Evolutionary conservation across 1,140 invertebrate species (phyloP).

Genomic region (Orius laevigatus): DNA sequence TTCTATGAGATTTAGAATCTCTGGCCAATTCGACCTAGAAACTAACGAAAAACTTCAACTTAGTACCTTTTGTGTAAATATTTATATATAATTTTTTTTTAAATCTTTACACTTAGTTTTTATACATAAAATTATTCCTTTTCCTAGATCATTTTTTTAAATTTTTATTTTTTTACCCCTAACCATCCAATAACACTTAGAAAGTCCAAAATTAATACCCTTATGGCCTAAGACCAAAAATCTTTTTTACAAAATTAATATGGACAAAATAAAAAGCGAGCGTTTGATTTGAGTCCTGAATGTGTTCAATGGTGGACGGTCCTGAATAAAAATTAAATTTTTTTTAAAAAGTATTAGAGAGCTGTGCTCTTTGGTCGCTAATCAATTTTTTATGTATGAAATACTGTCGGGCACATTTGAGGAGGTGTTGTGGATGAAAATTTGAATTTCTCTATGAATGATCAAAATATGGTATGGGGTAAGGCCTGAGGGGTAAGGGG

Average conservation of each 20-base stretch:
- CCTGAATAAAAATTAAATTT: background rate
- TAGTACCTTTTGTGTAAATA: conserved; percentile 6
- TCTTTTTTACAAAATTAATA: conserved; percentile 2
- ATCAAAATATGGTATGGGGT: no score
- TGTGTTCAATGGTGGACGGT: no score
- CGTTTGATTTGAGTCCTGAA: background rate
- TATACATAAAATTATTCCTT: conserved; percentile 7
- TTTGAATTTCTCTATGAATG: no score
- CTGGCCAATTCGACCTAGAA: conserved; percentile 2
- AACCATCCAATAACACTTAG: conserved; percentile 10
- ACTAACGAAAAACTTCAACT: conserved; percentile 6
- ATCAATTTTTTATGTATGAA: no score
- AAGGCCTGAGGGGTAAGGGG: no score
- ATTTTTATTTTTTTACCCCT: conserved; percentile 4
- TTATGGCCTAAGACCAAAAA: conserved; percentile 6
- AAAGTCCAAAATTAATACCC: conserved; percentile 8
- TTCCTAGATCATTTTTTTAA: conserved; percentile 2
- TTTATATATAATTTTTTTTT: conserved; percentile 7
- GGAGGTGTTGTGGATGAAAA: no score
- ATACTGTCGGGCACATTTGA: no score
- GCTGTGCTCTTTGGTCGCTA: no score
- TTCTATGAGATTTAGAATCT: conserved; percentile 12
- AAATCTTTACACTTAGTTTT: background rate
- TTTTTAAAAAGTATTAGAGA: background rate
- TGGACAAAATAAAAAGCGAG: conserved; percentile 3